These are phyloP conservation scores for Halcyon malimbica DNA, from an alignment of 2,113 vertebrate genomes.

Conservation along the genomic window DNA sequence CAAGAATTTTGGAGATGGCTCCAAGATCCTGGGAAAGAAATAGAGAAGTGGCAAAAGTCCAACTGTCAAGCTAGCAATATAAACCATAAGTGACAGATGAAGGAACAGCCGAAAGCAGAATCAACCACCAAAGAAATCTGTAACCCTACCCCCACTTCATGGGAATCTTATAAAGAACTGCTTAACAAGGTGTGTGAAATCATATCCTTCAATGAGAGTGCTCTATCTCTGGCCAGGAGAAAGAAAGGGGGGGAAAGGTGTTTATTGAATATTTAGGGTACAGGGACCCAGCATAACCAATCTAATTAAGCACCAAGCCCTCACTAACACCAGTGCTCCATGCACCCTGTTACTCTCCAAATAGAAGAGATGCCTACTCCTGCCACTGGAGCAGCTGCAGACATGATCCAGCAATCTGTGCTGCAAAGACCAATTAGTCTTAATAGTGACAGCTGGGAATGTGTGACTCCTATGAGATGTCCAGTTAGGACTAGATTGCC, in stretches of 20 bases:
- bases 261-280: background rate
- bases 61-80: background rate
- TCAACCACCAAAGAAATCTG: background rate
- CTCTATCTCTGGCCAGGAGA: background rate
- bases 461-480: background rate
- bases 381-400: background rate
- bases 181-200: background rate
- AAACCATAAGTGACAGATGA: background rate
- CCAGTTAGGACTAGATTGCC: background rate
- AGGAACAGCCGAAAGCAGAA: background rate
- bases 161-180: background rate
- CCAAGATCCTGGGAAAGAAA: background rate
- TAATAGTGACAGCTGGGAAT: background rate
- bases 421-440: background rate
- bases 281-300: background rate
- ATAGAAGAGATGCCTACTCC: background rate
- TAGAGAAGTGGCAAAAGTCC: background rate
- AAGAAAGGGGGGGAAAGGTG: background rate
- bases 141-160: background rate
- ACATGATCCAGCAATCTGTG: background rate
- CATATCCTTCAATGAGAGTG: background rate
- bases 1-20: background rate
- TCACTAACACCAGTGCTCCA: background rate
- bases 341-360: background rate
- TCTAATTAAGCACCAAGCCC: background rate